phyloP scores from a whole-genome alignment of 1,140 invertebrate genomes.

The Trichomalopsis sarcophagae region DNA sequence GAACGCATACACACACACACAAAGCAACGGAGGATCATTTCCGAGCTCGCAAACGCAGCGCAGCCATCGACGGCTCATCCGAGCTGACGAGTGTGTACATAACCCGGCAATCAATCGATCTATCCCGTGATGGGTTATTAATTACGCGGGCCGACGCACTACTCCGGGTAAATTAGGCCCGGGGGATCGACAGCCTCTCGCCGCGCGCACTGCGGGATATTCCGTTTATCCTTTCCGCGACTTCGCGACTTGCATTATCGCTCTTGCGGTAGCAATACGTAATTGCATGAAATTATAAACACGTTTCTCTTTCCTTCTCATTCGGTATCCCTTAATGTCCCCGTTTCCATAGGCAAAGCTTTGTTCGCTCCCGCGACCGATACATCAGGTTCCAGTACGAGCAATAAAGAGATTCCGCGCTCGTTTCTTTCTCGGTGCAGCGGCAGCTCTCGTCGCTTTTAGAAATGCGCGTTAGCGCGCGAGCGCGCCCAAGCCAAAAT shows the following conservation, averaged over 20 bases:
- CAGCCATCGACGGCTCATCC: not conserved
- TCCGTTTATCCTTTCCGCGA: constrained; percentile 7
- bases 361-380: not conserved
- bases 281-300: no score
- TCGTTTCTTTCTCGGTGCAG: not conserved
- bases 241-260: not conserved
- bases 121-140: constrained; percentile 6
- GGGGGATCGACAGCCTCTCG: not conserved
- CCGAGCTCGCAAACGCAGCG: not conserved
- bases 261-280: no score
- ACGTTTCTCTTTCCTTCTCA: not conserved
- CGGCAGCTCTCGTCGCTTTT: not conserved
- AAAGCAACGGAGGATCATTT: not conserved
- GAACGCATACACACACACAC: not conserved
- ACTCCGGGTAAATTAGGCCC: constrained; percentile 2
- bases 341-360: not conserved
- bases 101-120: constrained; percentile 12
- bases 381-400: not conserved
- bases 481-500: not conserved
- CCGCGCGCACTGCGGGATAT: not conserved
- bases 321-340: not conserved
- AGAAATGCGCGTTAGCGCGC: not conserved
- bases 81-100: not conserved
- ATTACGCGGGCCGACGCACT: not conserved
- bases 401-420: not conserved